These are phyloP conservation scores for Drosophila longiperda DNA, from an alignment of 2,888 invertebrate genomes.

Conservation along the genomic window DNA sequence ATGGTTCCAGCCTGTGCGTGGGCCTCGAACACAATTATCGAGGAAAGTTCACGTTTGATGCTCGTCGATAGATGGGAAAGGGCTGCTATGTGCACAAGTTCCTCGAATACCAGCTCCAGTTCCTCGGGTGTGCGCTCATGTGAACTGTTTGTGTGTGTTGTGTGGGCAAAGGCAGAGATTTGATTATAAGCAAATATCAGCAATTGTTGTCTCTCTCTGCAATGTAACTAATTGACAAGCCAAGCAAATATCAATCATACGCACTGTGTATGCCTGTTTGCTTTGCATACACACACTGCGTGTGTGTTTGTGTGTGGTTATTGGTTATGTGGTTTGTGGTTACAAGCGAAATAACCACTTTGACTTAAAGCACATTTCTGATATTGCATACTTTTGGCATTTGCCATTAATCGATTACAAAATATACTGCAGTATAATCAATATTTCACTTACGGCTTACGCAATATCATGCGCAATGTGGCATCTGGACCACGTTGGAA, in stretches of 20 bases:
- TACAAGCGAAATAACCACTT: conserved; percentile 5
- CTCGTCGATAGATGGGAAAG: conserved; percentile 92
- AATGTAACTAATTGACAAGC: conserved; percentile 39
- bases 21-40: conserved; percentile 92
- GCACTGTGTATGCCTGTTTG: conserved; percentile 3
- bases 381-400: conserved; percentile 20
- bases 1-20: conserved; percentile 91
- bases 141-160: conserved; percentile 85
- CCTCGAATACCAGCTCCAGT: conserved; percentile 92
- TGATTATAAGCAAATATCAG: conserved; percentile 54
- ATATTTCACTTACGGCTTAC: conserved; percentile 89
- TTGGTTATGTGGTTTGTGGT: not conserved
- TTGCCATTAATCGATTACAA: not conserved
- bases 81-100: conserved; percentile 92
- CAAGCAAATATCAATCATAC: conserved; percentile 34
- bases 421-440: not conserved
- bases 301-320: conserved; percentile 6
- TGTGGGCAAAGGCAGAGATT: conserved; percentile 17
- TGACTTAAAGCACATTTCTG: not conserved
- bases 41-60: conserved; percentile 92
- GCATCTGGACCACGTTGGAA: conserved; percentile 92
- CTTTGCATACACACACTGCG: not conserved
- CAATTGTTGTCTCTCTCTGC: conserved; percentile 18
- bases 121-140: conserved; percentile 92
- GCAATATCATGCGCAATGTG: conserved; percentile 91